phyloP scores from a whole-genome alignment of 1,140 invertebrate genomes.

The Ruditapes philippinarum region DNA sequence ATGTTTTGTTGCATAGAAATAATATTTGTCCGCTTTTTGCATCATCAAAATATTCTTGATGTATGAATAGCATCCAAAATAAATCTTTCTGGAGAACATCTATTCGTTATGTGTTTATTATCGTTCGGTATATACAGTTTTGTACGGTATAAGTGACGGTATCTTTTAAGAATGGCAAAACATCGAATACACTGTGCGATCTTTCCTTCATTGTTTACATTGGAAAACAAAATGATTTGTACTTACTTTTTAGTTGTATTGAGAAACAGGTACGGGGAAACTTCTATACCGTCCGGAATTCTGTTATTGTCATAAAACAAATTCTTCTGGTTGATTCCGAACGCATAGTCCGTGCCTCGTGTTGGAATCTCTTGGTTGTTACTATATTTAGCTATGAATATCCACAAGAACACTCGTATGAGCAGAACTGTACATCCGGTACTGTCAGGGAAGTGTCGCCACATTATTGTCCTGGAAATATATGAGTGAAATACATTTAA shows the following conservation, averaged over 20 bases:
- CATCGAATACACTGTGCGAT: not conserved
- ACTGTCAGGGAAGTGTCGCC: slow-evolving; percentile 62
- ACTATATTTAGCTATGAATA: slow-evolving; percentile 46
- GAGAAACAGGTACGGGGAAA: slow-evolving; percentile 61
- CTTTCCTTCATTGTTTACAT: slow-evolving; percentile 4
- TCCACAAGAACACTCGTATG: slow-evolving; percentile 43
- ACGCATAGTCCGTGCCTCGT: slow-evolving; percentile 24
- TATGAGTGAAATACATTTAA: too few relatives aligned
- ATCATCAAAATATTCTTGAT: too few relatives aligned
- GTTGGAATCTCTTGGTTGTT: slow-evolving; percentile 56
- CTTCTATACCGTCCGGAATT: slow-evolving; percentile 67
- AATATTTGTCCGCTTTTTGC: too few relatives aligned
- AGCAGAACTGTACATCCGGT: slow-evolving; percentile 58
- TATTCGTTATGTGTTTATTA: not conserved
- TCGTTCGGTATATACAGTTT: not conserved
- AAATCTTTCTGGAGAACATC: not conserved
- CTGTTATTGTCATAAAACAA: slow-evolving; percentile 65
- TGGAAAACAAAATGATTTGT: slow-evolving; percentile 38
- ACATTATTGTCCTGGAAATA: slow-evolving; percentile 67
- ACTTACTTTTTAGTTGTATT: slow-evolving; percentile 69
- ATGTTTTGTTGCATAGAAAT: too few relatives aligned
- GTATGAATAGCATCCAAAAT: not conserved
- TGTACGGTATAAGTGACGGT: not conserved
- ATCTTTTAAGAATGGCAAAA: slow-evolving; percentile 14
- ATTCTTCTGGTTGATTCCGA: slow-evolving; percentile 41